Evolutionary conservation across 2,888 invertebrate genomes (phyloP).

Genomic region (Baccha elongata): DNA sequence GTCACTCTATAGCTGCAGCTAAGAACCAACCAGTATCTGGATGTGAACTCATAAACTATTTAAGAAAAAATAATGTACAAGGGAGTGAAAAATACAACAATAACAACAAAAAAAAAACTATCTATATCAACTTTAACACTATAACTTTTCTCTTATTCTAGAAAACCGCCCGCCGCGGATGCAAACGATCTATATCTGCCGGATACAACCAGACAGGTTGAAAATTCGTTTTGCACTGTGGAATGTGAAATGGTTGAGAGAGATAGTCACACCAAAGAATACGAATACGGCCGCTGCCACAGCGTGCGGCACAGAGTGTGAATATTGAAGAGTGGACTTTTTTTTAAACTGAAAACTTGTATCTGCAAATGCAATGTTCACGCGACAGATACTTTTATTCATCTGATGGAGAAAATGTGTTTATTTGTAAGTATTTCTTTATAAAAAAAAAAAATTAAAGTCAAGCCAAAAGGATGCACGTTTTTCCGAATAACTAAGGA

Average conservation of each 20-base stretch:
- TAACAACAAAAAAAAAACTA: conserved; percentile 6
- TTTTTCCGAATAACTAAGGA: conserved; percentile 3
- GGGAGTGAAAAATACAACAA: conserved; percentile 12
- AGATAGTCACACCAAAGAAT: conserved; percentile 40
- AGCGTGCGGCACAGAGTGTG: conserved; percentile 24
- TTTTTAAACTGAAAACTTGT: conserved; percentile 4
- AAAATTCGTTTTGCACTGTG: conserved; percentile 65
- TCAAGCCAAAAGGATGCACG: conserved; percentile 25
- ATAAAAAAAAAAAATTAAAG: conserved; percentile 19
- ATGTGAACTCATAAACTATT: conserved; percentile 60
- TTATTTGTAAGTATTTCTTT: conserved; percentile 28
- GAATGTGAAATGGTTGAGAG: conserved; percentile 36
- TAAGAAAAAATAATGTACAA: conserved; percentile 12
- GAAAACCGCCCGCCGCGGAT: conserved; percentile 59
- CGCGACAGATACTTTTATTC: not conserved
- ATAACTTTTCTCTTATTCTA: conserved; percentile 40
- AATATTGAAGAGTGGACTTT: conserved; percentile 41
- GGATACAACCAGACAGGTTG: conserved; percentile 73
- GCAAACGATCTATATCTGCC: conserved; percentile 65
- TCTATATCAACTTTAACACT: conserved; percentile 32
- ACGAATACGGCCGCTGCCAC: conserved; percentile 13
- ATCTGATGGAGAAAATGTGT: not conserved
- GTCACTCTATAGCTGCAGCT: conserved; percentile 15
- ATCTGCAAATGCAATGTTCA: conserved; percentile 41
- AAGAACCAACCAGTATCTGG: conserved; percentile 28